Evolutionary conservation across 2,888 invertebrate genomes (phyloP).

Genomic region (Melinopterus prodromus): DNA sequence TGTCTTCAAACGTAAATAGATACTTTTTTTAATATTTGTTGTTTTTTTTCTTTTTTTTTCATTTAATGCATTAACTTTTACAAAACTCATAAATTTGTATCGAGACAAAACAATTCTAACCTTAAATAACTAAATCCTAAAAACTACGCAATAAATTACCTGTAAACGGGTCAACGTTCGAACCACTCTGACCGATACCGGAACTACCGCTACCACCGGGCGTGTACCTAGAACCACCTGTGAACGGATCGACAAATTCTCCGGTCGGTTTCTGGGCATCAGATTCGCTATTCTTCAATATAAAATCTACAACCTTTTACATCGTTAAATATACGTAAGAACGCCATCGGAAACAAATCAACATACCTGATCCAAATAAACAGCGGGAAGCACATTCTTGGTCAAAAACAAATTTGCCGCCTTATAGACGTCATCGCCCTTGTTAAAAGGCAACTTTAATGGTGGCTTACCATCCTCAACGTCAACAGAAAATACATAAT

Average conservation of each 20-base stretch:
- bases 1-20: too few species aligned
- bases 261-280: slow-evolving; percentile 53
- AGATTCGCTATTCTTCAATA: slow-evolving; percentile 78
- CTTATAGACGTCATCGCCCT: slow-evolving; percentile 89
- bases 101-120: too few species aligned
- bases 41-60: too few species aligned
- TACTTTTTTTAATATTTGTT: too few species aligned
- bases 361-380: slow-evolving; percentile 80
- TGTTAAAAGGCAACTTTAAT: slow-evolving; percentile 91
- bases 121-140: neutral
- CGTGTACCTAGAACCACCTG: slow-evolving; percentile 71
- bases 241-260: slow-evolving; percentile 72
- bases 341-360: neutral
- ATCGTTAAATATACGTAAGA: slow-evolving; percentile 19
- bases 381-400: slow-evolving; percentile 82
- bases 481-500: slow-evolving; percentile 96
- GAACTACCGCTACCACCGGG: slow-evolving; percentile 62
- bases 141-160: slow-evolving; percentile 54
- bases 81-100: too few species aligned
- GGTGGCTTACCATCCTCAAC: slow-evolving; percentile 90
- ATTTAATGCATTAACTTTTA: too few species aligned
- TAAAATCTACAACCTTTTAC: slow-evolving; percentile 83
- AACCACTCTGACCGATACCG: slow-evolving; percentile 48
- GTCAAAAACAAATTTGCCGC: slow-evolving; percentile 92
- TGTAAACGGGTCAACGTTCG: slow-evolving; percentile 68